A percentile compares a stretch with the other conserved stretches of the same genome.
Conservation (phyloP, 2,888 invertebrate genomes). For the Osmoderma eremita region DNA sequence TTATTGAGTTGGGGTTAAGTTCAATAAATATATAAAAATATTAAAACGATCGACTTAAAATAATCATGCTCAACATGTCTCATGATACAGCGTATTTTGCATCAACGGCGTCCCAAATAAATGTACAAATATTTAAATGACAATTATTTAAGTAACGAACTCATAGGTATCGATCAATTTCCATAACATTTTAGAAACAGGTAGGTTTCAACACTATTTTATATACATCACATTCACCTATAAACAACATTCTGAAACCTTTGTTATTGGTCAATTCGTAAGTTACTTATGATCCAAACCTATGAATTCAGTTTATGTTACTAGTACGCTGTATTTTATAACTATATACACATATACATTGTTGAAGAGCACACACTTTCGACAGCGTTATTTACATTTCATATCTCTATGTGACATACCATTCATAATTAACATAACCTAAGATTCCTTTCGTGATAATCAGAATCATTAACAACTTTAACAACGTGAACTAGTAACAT, state of each 20-base stretch:
- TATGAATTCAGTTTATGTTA: conserved; percentile 48
- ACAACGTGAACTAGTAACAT: conserved; percentile 50
- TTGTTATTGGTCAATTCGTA: not conserved
- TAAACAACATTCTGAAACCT: conserved; percentile 5
- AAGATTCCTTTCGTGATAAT: conserved; percentile 29
- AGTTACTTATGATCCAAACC: conserved; percentile 15
- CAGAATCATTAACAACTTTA: conserved; percentile 32
- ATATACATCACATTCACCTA: conserved; percentile 3
- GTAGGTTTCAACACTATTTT: conserved; percentile 6
- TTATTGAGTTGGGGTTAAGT: conserved; percentile 28
- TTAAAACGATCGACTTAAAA: conserved; percentile 5
- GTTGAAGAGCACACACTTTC: conserved; percentile 44
- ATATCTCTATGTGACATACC: conserved; percentile 13
- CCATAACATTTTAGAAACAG: not conserved
- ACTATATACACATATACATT: conserved; percentile 48
- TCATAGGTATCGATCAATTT: conserved; percentile 24
- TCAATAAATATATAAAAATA: conserved; percentile 2
- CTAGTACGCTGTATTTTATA: conserved; percentile 52
- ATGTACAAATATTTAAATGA: conserved; percentile 7
- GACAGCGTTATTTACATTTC: conserved; percentile 48
- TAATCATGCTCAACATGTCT: not conserved
- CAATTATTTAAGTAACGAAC: conserved; percentile 9
- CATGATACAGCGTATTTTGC: not conserved
- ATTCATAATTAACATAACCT: conserved; percentile 27
- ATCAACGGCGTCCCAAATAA: conserved; percentile 15